These are phyloP conservation scores for Orchesellides sinensis DNA, from an alignment of 2,888 invertebrate species.

Conservation along the genomic window DNA sequence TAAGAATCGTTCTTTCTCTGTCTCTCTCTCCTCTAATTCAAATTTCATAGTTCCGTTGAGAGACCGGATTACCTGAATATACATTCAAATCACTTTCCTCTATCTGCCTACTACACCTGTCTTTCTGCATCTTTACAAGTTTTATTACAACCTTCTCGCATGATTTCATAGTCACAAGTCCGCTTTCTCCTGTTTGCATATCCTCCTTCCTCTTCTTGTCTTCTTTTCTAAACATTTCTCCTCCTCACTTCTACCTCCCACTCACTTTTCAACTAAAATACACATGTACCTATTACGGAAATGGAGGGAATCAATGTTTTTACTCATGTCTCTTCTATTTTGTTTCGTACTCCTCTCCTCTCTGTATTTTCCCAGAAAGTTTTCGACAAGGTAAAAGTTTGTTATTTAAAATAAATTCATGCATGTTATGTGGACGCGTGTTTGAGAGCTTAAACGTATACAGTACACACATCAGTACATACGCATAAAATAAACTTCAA, in stretches of 20 bases:
- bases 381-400: too few relatives aligned
- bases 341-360: neutral
- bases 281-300: neutral
- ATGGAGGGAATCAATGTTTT: neutral
- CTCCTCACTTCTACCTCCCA: too few relatives aligned
- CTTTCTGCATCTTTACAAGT: neutral
- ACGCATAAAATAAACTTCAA: too few relatives aligned
- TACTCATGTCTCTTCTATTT: neutral
- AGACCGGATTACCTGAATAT: constrained; percentile 66
- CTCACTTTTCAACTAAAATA: neutral
- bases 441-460: neutral
- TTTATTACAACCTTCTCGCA: constrained; percentile 1
- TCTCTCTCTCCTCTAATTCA: constrained; percentile 71
- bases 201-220: neutral
- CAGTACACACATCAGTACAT: too few relatives aligned
- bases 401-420: neutral
- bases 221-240: neutral
- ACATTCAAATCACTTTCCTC: constrained; percentile 13
- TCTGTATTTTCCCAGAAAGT: too few relatives aligned
- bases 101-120: neutral
- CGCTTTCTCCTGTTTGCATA: too few relatives aligned
- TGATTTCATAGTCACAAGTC: too few relatives aligned
- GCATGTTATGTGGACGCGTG: neutral
- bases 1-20: constrained; percentile 17
- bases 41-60: constrained; percentile 71